Base-by-base conservation (phyloP, 2,888 invertebrate genomes). In the Diogma glabrata region DNA sequence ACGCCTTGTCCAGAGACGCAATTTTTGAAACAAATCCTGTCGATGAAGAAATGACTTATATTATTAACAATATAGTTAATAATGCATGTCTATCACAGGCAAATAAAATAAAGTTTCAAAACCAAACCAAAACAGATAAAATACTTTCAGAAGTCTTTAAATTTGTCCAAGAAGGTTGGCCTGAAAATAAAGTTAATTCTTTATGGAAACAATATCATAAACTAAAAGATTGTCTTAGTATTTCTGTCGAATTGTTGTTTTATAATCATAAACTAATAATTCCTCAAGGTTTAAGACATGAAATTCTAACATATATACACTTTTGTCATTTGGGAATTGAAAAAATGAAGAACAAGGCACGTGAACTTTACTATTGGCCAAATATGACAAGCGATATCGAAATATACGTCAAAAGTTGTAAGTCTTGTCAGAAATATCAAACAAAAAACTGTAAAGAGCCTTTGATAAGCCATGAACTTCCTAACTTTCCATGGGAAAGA, bases 381-480 rank as follows among this genome's bases (percentile, higher is more conserved):
- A 47, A 46, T 14, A 51, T 57, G 17, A 52, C 54, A 17, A 33
- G 47, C 5, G 52, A 57, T 12, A 55, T 56, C 9, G 53, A 56
- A 43, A 17, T 30, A 14, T 30, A 48, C 4, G 49, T 56, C 3
- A 38, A 26, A 36, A 14, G 20, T 14, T 55, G 55, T 28, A 28
- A 5, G 6, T n/a, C 20, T 5, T 56, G 58, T 48, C 54, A 55
- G 50, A 24, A 53, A 46, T 54, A 53, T 19, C 51, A 33, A 36
- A 53, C 53, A n/a, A 53, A 52, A 28, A 56, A 56, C 49, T 51
- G 50, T 49, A 58, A 56, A 47, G 56, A 59, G 49, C 55, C 55
- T 43, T 47, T n/a, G n/a, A n/a, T n/a, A n/a, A n/a, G n/a, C n/a
- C n/a, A n/a, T n/a, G n/a, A n/a, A n/a, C n/a, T n/a, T 14, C 54